Evolutionary conservation across 2,888 invertebrate genomes (phyloP).

Genomic region (Dorcus parallelipipedus): DNA sequence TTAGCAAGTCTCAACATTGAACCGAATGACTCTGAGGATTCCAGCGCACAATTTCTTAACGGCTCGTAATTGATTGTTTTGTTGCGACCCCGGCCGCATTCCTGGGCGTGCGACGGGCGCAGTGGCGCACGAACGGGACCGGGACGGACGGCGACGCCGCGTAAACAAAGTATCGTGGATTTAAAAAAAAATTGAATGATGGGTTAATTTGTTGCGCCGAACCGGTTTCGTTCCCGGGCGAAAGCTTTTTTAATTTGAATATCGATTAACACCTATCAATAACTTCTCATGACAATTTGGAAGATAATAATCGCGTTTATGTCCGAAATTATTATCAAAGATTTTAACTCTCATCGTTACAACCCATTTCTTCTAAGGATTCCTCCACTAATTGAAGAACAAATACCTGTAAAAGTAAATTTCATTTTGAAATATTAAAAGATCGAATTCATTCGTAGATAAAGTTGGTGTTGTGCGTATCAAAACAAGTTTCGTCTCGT

Average conservation of each 20-base stretch:
- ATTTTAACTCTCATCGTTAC: too few species aligned
- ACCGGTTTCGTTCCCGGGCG: not conserved
- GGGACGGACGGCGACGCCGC: not conserved
- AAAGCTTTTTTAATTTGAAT: constrained; percentile 6
- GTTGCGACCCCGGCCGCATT: constrained; percentile 9
- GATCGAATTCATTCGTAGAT: too few species aligned
- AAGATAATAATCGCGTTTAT: constrained; percentile 7
- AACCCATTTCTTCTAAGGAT: too few species aligned
- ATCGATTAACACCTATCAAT: constrained; percentile 9
- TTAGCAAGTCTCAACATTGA: constrained; percentile 14
- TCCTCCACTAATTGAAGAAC: too few species aligned
- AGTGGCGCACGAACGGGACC: not conserved
- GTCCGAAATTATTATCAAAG: constrained; percentile 3
- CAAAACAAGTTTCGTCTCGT: not conserved
- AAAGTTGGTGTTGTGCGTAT: too few species aligned
- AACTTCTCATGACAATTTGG: constrained; percentile 6
- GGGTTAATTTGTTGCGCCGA: constrained; percentile 3
- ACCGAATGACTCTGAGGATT: constrained; percentile 15
- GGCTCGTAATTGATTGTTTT: constrained; percentile 18
- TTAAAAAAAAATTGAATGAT: constrained; percentile 2
- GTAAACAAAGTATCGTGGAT: not conserved
- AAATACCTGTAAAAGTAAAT: too few species aligned
- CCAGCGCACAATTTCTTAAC: constrained; percentile 14
- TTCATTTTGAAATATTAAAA: too few species aligned
- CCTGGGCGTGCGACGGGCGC: constrained; percentile 2